Evolutionary conservation across 2,797 vertebrate genomes (phyloP).

Genomic region (Falco berigora): DNA sequence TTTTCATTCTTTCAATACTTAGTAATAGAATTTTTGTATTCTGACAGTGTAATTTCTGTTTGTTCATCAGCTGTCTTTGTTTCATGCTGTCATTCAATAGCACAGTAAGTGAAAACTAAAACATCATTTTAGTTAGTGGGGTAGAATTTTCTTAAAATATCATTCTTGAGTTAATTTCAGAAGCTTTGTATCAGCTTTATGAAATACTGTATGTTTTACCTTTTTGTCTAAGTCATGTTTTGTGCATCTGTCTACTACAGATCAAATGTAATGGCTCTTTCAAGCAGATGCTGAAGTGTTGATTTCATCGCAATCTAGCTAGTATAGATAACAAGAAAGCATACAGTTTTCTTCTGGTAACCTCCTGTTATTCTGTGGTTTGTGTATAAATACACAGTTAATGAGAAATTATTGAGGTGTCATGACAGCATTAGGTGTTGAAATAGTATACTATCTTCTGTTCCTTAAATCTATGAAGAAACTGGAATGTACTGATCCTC

Average conservation of each 20-base stretch:
- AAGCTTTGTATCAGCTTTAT: neutral
- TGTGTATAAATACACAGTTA: neutral
- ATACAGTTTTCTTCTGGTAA: neutral
- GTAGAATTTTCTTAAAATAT: neutral
- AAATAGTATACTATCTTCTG: neutral
- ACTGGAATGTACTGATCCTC: constrained; percentile 7
- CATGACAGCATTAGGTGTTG: neutral
- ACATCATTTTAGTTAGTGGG: neutral
- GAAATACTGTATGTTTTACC: neutral
- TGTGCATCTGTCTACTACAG: neutral
- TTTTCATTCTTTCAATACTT: neutral
- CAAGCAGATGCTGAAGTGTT: neutral
- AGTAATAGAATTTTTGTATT: neutral
- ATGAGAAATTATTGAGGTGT: neutral
- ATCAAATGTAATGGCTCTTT: neutral
- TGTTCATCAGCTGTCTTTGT: neutral
- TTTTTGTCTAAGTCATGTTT: neutral
- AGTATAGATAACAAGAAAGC: neutral
- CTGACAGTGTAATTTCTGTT: neutral
- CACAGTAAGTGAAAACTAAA: neutral
- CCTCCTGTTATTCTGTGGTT: neutral
- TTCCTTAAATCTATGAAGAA: neutral
- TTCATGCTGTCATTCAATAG: neutral
- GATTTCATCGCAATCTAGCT: neutral
- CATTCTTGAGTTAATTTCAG: neutral